phyloP scores from a whole-genome alignment of 2,888 invertebrate species.

The Labia minor region DNA sequence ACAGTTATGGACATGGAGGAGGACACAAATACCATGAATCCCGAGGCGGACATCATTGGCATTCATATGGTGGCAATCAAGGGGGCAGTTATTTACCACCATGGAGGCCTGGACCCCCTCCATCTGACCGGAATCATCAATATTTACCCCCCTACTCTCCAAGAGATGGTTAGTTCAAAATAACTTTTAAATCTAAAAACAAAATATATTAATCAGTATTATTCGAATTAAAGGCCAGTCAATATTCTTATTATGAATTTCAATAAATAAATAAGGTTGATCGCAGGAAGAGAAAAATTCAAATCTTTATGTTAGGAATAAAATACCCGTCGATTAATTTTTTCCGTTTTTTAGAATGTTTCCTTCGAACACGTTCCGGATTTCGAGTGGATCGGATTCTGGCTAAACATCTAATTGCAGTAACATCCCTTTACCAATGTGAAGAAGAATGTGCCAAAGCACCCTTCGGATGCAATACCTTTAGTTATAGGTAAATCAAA shows the following conservation, averaged over 20 bases:
- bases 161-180: conserved; percentile 18
- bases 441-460: conserved; percentile 59
- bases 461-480: conserved; percentile 62
- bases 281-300: too few species aligned
- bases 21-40: background rate
- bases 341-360: conserved; percentile 48
- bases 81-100: background rate
- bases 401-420: conserved; percentile 52
- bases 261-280: too few species aligned
- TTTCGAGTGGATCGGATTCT: conserved; percentile 59
- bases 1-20: conserved; percentile 8
- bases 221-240: too few species aligned
- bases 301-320: too few species aligned
- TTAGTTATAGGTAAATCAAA: conserved; percentile 53
- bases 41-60: background rate
- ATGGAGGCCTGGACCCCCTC: conserved; percentile 2
- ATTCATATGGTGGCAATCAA: background rate
- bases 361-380: conserved; percentile 60
- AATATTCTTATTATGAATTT: too few species aligned
- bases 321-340: too few species aligned
- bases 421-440: conserved; percentile 62
- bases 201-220: too few species aligned
- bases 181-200: too few species aligned
- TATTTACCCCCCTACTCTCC: background rate
- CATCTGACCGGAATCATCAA: background rate